Evolutionary conservation across 2,888 invertebrate genomes (phyloP), one percentile per base, ranked within the genome.

Genomic region (Linnaemya tessellans): DNA sequence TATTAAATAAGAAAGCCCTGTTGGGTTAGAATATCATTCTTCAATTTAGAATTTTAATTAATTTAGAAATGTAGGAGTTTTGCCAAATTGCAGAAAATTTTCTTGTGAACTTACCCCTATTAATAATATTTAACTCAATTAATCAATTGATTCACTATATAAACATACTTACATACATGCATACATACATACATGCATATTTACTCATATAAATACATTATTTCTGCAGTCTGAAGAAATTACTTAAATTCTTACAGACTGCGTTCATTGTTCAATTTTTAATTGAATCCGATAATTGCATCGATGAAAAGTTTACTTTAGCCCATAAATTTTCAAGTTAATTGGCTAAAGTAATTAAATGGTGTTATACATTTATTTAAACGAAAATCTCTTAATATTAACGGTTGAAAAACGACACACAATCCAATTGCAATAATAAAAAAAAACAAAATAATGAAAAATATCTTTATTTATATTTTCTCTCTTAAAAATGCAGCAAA

Each of bases 331-430:
- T 73, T 60, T 9, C 5, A 49, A 35, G 30, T 60, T 73, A 22
- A 73, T 73, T 60, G 49, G 15, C 35, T 49, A 30, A 20, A 18
- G 20, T 18, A 43, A 30, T 64, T 43, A 18, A 43, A 41, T 43
- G 62, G 2, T 11, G 20, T 25, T 46, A 46, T 43, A 56, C 20
- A 67, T 65, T 75, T 75, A 20, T 65, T 74, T 35, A 38, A 38
- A 18, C 3, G 8, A 7, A 25, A 62, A 38, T 10, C 4, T 54
- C 15, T 46, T 18, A 25, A 41, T 56, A 41, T 25, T 22, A 56
- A 56, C 54, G 15, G 20, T 18, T 11, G 4, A 56, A 30, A 20
- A 25, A 35, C 18, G 49, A 35, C 60, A 49, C 20, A 49, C 49
- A 46, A 10, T 67, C 46, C 13, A 46, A 46, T 65, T 67, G 30